These are phyloP conservation scores for Neogale vison DNA, from an alignment of 2,113 vertebrate genomes.

Conservation along the genomic window DNA sequence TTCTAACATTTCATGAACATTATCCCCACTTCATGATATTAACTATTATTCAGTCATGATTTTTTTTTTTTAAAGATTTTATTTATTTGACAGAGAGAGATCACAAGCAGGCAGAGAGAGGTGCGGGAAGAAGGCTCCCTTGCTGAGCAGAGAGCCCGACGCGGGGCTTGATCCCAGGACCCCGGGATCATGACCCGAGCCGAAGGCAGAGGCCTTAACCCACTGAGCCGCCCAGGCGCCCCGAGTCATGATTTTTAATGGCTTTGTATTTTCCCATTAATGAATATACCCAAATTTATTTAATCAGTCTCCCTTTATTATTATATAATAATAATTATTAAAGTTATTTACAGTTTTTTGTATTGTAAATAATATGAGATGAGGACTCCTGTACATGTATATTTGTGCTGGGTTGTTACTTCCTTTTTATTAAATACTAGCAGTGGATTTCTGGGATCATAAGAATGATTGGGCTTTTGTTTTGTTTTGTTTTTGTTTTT, in stretches of 20 bases:
- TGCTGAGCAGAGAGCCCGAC: too few species aligned
- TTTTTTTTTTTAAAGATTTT: not conserved
- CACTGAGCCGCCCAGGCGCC: too few species aligned
- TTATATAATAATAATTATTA: too few species aligned
- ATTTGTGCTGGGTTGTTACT: not conserved
- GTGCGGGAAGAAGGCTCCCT: too few species aligned
- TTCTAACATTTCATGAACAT: not conserved
- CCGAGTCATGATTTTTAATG: not conserved
- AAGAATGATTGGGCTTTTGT: not conserved
- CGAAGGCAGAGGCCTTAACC: too few species aligned
- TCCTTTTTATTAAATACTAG: not conserved
- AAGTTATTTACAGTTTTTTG: not conserved
- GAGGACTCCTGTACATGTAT: not conserved
- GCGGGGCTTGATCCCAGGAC: too few species aligned
- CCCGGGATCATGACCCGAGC: too few species aligned
- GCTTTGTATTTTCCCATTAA: not conserved
- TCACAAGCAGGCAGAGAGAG: too few species aligned
- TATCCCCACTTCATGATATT: not conserved
- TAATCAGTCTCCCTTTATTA: not conserved
- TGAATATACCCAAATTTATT: not conserved
- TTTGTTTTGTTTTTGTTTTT: not conserved
- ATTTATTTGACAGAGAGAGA: too few species aligned
- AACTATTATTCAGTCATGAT: not conserved
- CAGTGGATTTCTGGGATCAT: not conserved
- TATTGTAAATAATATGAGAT: not conserved